These are phyloP conservation scores for Tympanuchus pallidicinctus DNA, from an alignment of 2,113 vertebrate species.

Conservation along the genomic window DNA sequence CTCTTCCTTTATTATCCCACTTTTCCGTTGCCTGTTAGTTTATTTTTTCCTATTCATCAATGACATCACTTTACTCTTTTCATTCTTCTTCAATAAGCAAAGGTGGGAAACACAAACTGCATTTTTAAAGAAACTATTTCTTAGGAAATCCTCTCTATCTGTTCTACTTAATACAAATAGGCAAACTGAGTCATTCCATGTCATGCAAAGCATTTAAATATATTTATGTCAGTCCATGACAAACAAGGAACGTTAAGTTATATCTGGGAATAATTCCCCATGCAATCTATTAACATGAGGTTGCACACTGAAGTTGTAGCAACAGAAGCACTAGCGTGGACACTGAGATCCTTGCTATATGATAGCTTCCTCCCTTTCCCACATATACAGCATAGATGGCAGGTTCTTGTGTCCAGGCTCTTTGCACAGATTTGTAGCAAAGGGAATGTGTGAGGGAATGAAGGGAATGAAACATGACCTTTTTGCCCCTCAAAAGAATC, in stretches of 20 bases:
- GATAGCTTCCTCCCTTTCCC: neutral
- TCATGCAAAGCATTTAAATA: neutral
- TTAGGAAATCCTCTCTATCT: neutral
- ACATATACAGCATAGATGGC: neutral
- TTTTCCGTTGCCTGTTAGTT: too few relatives aligned
- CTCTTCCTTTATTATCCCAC: too few relatives aligned
- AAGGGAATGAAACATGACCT: neutral
- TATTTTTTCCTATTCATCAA: too few relatives aligned
- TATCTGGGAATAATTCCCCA: neutral
- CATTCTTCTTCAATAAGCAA: neutral
- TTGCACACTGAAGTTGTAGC: slow-evolving; percentile 2
- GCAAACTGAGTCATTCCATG: neutral
- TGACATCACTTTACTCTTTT: too few relatives aligned
- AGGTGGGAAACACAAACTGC: neutral
- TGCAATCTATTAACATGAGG: neutral
- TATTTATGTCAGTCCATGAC: neutral
- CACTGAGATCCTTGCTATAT: neutral
- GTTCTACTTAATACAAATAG: neutral
- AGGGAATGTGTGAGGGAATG: neutral
- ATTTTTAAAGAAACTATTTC: neutral
- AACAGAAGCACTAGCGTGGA: neutral
- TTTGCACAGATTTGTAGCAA: neutral
- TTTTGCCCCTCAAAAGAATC: neutral
- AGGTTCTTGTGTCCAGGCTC: neutral
- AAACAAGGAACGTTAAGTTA: neutral